Base-by-base conservation (phyloP, 2,888 invertebrate genomes). In the Hirtodrosophila duncani region DNA sequence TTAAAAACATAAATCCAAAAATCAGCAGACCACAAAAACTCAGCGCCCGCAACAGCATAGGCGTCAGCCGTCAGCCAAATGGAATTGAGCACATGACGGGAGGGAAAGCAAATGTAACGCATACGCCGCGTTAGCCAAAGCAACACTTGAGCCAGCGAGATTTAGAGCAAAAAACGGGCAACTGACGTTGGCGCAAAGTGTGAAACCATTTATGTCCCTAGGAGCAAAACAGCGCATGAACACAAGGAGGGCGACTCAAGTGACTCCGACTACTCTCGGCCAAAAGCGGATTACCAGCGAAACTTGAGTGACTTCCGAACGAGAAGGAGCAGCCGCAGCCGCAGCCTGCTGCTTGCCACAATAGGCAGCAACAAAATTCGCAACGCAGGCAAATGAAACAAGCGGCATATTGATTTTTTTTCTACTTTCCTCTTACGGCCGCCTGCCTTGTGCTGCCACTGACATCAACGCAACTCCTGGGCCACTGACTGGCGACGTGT, bases 221-320 rank as follows among this genome's bases (percentile, higher is more conserved):
- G 33, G 30, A 17, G 16, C 14, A 1, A n/a, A 17, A 23, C 10
- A 9, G 36, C 7, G n/a, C 16, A 3, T 2, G 8, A 14, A 33
- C 10, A 5, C 14, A 9, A 20, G 33, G 21, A 26, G n/a, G 10
- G 24, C 24, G 36, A 31, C 60, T 77, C 57, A 77, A 77, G 77
- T 67, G 67, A 59, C 64, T 71, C n/a, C n/a, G n/a, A n/a, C n/a
- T n/a, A n/a, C n/a, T n/a, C n/a, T n/a, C 72, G 46, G 31, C 65
- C 74, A 53, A 58, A 78, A 68, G 69, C 69, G 74, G 70, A 78
- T 71, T 72, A 71, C 48, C 63, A 45, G 51, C 38, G 63, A 50
- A 69, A 65, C 66, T 72, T 58, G 65, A 68, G 58, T 63, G 72
- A 68, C 64, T 72, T 65, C 49, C 45, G 46, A 18, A 21, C 10